Evolutionary conservation across 2,113 vertebrate genomes (phyloP).

Genomic region (Diadophis punctatus): DNA sequence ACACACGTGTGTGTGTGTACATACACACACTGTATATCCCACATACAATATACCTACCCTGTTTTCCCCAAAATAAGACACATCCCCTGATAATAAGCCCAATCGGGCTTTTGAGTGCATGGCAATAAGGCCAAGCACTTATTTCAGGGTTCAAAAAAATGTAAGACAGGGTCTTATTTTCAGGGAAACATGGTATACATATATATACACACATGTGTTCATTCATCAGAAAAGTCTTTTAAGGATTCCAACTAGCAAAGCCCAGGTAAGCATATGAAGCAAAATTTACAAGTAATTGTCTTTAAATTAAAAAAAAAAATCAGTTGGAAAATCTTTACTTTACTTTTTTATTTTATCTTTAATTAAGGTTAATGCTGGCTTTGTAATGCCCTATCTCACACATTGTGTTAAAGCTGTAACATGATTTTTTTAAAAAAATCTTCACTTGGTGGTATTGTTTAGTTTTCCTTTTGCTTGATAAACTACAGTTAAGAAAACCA

Average conservation of each 20-base stretch:
- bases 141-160: too few relatives aligned
- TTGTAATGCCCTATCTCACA: neutral
- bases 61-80: too few relatives aligned
- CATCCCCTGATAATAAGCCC: too few relatives aligned
- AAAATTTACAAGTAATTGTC: slow-evolving; percentile 2
- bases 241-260: neutral
- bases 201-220: neutral
- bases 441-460: neutral
- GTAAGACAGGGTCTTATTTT: too few relatives aligned
- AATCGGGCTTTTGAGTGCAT: too few relatives aligned
- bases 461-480: neutral
- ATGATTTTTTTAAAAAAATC: neutral
- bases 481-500: neutral
- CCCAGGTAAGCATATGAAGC: neutral
- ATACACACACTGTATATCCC: too few relatives aligned
- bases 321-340: neutral
- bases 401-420: neutral
- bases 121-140: too few relatives aligned
- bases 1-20: too few relatives aligned
- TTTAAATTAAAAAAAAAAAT: neutral
- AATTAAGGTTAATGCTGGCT: neutral
- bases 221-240: neutral
- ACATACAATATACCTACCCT: too few relatives aligned
- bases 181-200: too few relatives aligned
- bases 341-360: neutral